Evolutionary conservation across 23 tunicate species (phyloP), one percentile per base, ranked within the genome.

Genomic region (Ascidia mentula): DNA sequence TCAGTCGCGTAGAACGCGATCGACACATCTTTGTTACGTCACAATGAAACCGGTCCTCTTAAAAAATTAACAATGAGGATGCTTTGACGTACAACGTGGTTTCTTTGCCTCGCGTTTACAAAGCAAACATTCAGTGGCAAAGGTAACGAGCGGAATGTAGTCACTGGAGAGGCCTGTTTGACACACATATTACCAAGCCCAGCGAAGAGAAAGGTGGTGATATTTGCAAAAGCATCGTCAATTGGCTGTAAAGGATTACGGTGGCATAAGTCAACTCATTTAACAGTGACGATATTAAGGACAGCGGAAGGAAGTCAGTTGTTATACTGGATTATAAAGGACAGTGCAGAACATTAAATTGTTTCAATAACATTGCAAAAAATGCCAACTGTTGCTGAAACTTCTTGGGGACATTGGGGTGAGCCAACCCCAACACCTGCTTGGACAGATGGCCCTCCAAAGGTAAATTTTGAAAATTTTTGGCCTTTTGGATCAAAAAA

Each of bases 371-470:
- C 28, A 20, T 53, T 26, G 4, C 13, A 5, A 53, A 81, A n/a
- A 26, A 91, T 91, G 97, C 97, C 97, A 0, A 89, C 79, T 33
- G 87, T 85, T 18, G 69, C 90, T 26, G 87, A 81, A 77, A 91
- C 89, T 20, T 42, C 86, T 0, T 91, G 97, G 97, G 97, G 97
- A 32, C 87, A 81, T 77, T 91, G 97, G 97, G 97, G 97, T 2
- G 61, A 34, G 22, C 84, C 89, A 40, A 83, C 80, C 36, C 90
- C 90, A 36, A 80, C 75, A 34, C 78, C 81, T 5, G 82, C 97
- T 17, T 91, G 97, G 97, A 77, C 36, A 15, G 85, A 86, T 0
- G 61, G 79, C 8, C 75, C 84, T 3, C 90, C 97, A 20, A 75
- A 86, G 90, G 97, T 91, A 82, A 35, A 77, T 12, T 5, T n/a